These are phyloP conservation scores for Xiphophorus couchianus DNA, from an alignment of 2,113 vertebrate species.

Conservation along the genomic window DNA sequence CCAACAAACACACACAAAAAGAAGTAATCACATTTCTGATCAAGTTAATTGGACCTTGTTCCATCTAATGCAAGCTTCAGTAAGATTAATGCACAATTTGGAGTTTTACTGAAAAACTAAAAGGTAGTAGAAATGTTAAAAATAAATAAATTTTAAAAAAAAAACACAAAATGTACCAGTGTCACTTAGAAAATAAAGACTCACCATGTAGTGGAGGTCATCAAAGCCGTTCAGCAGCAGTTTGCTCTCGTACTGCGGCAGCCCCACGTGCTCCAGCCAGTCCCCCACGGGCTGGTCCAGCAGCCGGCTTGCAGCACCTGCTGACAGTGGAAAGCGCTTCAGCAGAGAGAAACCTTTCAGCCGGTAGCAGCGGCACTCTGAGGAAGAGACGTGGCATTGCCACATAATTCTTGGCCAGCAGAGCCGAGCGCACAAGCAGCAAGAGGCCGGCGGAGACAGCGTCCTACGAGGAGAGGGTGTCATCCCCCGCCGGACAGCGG, in stretches of 20 bases:
- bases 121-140: not conserved
- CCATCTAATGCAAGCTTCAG: slow-evolving; percentile 1
- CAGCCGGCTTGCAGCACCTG: slow-evolving; percentile 84
- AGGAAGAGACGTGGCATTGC: slow-evolving; percentile 94
- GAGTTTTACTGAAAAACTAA: not conserved
- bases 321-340: slow-evolving; percentile 92
- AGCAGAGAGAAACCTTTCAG: slow-evolving; percentile 92
- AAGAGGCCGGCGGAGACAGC: slow-evolving; percentile 64
- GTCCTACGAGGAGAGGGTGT: slow-evolving; percentile 52
- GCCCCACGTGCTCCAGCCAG: slow-evolving; percentile 94
- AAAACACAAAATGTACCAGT: not conserved
- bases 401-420: slow-evolving; percentile 91
- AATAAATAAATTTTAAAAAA: not conserved
- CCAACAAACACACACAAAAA: slow-evolving; percentile 1
- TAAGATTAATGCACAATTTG: slow-evolving; percentile 22
- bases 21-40: slow-evolving; percentile 17
- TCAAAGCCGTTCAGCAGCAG: slow-evolving; percentile 97
- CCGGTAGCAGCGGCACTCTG: slow-evolving; percentile 96
- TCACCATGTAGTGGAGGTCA: slow-evolving; percentile 97
- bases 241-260: slow-evolving; percentile 97
- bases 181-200: not conserved
- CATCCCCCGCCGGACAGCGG: slow-evolving; percentile 66
- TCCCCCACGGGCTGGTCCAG: slow-evolving; percentile 95
- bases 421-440: slow-evolving; percentile 77
- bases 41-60: slow-evolving; percentile 27